Percentiles rank a stretch among this genome's conserved stretches.
These are phyloP conservation scores for Rousettus leschenaultii DNA, from an alignment of 2,113 vertebrate species.

Conservation along the genomic window DNA sequence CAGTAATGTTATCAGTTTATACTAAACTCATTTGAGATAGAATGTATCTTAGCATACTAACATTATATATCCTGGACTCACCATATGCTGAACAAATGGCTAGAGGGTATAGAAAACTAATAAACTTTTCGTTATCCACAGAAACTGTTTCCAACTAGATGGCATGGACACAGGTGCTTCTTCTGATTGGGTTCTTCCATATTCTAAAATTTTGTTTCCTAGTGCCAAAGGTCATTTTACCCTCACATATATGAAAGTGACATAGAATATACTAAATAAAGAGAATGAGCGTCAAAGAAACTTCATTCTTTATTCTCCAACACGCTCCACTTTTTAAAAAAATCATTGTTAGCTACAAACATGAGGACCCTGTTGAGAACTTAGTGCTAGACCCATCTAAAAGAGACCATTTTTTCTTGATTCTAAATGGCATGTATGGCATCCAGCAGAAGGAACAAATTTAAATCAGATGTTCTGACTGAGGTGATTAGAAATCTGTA, in stretches of 20 bases:
- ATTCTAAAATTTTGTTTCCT: not conserved
- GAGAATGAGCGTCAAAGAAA: not conserved
- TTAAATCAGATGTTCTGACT: conserved; percentile 29
- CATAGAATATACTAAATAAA: not conserved
- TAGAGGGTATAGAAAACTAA: not conserved
- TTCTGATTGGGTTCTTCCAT: not conserved
- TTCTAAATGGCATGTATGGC: not conserved
- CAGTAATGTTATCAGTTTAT: not conserved
- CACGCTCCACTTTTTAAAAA: not conserved
- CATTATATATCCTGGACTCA: not conserved
- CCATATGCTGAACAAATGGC: not conserved
- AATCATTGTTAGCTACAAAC: not conserved
- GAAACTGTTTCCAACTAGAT: not conserved
- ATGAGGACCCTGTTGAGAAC: not conserved
- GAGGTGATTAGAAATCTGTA: not conserved
- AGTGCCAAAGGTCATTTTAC: not conserved
- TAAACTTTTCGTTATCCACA: not conserved
- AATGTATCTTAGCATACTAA: not conserved
- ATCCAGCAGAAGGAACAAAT: not conserved
- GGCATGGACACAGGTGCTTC: not conserved
- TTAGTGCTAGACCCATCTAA: not conserved
- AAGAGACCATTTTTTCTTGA: not conserved
- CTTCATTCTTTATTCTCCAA: not conserved
- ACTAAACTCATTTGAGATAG: not conserved
- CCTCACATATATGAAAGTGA: not conserved